Conservation (phyloP, 2,888 invertebrate species). For the Heliconius hortense region DNA sequence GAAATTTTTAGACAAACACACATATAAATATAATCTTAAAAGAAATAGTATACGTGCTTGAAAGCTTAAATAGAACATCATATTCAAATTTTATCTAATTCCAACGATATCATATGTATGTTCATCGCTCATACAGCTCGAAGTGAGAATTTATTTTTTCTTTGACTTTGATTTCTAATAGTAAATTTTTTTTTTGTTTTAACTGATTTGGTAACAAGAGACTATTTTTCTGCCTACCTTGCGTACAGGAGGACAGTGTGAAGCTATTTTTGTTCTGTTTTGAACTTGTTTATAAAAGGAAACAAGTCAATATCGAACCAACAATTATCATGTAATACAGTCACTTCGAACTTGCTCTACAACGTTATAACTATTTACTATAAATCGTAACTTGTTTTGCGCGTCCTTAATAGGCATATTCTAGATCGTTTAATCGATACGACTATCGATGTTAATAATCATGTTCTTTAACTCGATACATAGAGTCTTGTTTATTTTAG, state of each 20-base stretch:
- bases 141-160: no score
- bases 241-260: no score
- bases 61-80: no score
- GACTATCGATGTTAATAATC: slow-evolving; percentile 12
- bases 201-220: no score
- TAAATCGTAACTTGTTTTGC: slow-evolving; percentile 9
- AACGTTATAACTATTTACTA: background rate
- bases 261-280: no score
- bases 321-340: background rate
- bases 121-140: no score
- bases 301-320: background rate
- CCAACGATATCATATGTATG: background rate
- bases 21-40: no score
- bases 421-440: slow-evolving; percentile 29
- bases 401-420: slow-evolving; percentile 24
- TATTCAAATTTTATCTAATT: background rate
- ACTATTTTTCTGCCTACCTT: no score
- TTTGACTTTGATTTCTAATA: no score
- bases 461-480: background rate
- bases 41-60: no score
- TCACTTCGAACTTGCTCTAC: background rate
- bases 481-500: background rate
- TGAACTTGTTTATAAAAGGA: no score
- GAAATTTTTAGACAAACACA: background rate
- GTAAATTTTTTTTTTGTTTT: no score